phyloP scores from a whole-genome alignment of 2,888 invertebrate genomes.

The Allygus modestus region DNA sequence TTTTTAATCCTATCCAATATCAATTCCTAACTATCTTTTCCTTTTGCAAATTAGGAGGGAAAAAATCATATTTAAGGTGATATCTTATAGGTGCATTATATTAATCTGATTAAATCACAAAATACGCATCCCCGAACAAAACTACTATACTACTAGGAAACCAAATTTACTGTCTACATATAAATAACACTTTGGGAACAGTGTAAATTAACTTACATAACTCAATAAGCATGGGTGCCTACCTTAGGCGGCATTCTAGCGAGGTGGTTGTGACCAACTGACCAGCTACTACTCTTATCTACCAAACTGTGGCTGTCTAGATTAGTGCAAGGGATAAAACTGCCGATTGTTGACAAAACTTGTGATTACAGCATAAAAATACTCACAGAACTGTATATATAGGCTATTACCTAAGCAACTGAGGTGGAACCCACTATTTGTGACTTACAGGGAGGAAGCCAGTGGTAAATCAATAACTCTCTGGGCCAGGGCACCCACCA shows the following conservation, averaged over 20 bases:
- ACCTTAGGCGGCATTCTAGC: constrained; percentile 31
- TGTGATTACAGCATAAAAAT: neutral
- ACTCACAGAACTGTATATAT: constrained; percentile 13
- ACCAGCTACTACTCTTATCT: neutral
- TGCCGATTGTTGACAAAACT: neutral
- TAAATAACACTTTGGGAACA: neutral
- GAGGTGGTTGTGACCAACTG: neutral
- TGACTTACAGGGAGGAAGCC: neutral
- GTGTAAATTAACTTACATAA: neutral
- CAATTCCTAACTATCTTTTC: too few relatives aligned
- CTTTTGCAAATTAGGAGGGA: too few relatives aligned
- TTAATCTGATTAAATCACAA: too few relatives aligned
- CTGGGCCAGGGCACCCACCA: neutral
- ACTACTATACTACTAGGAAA: too few relatives aligned
- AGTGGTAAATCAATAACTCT: neutral
- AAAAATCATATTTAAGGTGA: too few relatives aligned
- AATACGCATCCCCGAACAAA: too few relatives aligned
- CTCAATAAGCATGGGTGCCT: constrained; percentile 28
- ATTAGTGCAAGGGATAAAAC: neutral
- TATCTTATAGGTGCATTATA: too few relatives aligned
- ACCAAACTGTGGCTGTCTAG: neutral
- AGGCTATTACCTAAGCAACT: neutral
- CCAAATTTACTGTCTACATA: too few relatives aligned
- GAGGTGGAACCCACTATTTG: neutral
- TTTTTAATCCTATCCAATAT: too few relatives aligned